Evolutionary conservation across 2,888 invertebrate genomes (phyloP), one percentile per base, ranked within the genome.

Genomic region (Urechis unicinctus): DNA sequence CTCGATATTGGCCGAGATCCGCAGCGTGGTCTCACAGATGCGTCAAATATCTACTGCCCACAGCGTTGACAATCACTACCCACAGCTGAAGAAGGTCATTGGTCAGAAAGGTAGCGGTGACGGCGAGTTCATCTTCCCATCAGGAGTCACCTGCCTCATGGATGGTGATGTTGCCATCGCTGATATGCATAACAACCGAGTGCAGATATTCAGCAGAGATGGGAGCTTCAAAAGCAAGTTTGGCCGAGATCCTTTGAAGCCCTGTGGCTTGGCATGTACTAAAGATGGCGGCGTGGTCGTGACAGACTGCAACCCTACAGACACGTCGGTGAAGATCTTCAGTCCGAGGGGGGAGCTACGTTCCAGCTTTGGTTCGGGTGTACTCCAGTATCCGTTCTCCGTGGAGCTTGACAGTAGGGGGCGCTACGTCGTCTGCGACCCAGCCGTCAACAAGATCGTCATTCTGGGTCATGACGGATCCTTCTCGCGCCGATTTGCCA

Each of bases 61-160:
- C n/a, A 41, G 48, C 24, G 13, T 21, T 17, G 42, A 21, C 29
- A 41, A 44, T 17, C 9, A 30, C 13, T 30, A 28, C 29, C 42
- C 30, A 9, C 24, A 58, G 22, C 50, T 26, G 3, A 9, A 55
- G 9, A 41, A 41, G 31, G 26, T 17, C 42, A 47, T 58, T 26
- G 58, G 58, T 2, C 21, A 30, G n/a, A 50, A 36, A 29, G 58
- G 58, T 2, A 21, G 17, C 3, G 29, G 25, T 3, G 58, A 54
- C n/a, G 58, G 55, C 9, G 51, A 55, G 48, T 58, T 58, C 42
- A 50, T 47, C 46, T 58, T 58, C 43, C 58, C 58, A 2, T 50
- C 58, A 1, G 50, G 50, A 1, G 52, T 58, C 1, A 36, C 58
- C 3, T 31, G 54, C 17, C 30, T 54, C 5, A 31, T 28, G 2